These are phyloP conservation scores for Xiphorhynchus elegans DNA, from an alignment of 2,113 vertebrate species.

Conservation along the genomic window DNA sequence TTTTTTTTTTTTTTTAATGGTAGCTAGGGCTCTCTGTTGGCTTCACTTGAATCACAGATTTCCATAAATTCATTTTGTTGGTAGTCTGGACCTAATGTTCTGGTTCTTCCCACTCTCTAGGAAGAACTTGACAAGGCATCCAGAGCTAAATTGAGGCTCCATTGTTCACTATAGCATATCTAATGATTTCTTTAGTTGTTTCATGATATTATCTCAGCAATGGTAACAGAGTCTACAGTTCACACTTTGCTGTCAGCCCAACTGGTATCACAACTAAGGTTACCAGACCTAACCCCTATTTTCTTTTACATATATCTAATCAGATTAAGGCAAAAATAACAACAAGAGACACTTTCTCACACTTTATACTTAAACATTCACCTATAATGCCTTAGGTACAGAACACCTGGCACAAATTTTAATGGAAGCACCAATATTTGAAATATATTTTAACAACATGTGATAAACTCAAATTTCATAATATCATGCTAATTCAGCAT, in stretches of 20 bases:
- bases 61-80: not conserved
- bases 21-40: not conserved
- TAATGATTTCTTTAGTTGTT: not conserved
- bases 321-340: not conserved
- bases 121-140: not conserved
- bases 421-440: not conserved
- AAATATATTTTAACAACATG: not conserved
- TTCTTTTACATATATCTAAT: not conserved
- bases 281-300: not conserved
- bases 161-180: not conserved
- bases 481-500: not conserved
- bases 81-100: not conserved
- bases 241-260: not conserved
- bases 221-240: not conserved
- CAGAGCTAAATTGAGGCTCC: not conserved
- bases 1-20: too few relatives aligned
- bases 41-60: not conserved
- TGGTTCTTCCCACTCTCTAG: not conserved
- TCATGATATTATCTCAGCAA: not conserved
- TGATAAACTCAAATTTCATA: slow-evolving; percentile 12
- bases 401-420: not conserved
- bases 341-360: not conserved
- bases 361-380: not conserved
- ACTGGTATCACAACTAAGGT: not conserved
- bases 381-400: not conserved